Evolutionary conservation across 2,888 invertebrate genomes (phyloP).

Genomic region (Aproaerema taeniolella): DNA sequence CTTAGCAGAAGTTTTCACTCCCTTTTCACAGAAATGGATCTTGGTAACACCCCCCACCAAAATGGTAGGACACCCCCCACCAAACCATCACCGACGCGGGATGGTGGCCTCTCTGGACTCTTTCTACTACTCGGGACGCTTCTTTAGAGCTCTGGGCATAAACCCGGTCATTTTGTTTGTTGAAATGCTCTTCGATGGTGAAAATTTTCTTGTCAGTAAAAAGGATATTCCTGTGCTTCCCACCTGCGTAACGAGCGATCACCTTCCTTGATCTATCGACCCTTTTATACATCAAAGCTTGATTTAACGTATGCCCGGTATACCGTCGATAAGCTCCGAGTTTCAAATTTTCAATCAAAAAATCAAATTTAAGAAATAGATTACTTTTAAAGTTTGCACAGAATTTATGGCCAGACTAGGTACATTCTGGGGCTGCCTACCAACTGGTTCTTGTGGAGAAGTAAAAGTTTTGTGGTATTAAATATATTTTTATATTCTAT

Average conservation of each 20-base stretch:
- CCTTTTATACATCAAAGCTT: no score
- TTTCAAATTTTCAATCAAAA: no score
- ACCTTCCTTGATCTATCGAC: no score
- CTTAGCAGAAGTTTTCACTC: neutral
- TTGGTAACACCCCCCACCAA: constrained; percentile 6
- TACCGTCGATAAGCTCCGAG: no score
- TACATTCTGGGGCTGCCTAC: no score
- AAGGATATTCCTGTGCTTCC: constrained; percentile 5
- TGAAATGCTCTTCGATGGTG: constrained; percentile 6
- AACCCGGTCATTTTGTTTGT: no score
- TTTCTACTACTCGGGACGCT: neutral
- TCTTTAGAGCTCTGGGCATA: neutral
- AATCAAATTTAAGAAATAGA: no score
- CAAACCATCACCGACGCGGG: constrained; percentile 1
- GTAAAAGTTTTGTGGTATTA: neutral
- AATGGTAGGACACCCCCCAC: neutral
- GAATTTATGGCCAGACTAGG: no score
- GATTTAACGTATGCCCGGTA: no score
- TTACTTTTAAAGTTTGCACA: no score
- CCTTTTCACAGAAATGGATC: constrained; percentile 8
- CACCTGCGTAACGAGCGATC: no score
- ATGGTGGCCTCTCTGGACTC: neutral
- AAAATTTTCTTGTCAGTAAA: constrained; percentile 8
- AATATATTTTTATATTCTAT: neutral
- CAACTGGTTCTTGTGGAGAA: no score